Conservation (phyloP, 2,888 invertebrate species). For the Cyclophora albipunctata region DNA sequence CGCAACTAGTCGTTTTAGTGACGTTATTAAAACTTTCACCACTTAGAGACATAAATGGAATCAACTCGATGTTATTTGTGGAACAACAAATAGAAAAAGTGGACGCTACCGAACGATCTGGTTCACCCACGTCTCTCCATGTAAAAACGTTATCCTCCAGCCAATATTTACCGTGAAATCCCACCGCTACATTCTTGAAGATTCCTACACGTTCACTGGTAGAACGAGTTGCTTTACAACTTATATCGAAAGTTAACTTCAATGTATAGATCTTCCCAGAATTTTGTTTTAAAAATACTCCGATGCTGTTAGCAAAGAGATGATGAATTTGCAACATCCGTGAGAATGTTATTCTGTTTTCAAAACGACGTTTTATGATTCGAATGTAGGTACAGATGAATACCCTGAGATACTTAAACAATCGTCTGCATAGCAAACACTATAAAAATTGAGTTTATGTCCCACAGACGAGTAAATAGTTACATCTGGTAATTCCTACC, state of each 20-base stretch:
- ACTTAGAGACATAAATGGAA: slow-evolving; percentile 29
- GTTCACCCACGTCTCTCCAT: slow-evolving; percentile 24
- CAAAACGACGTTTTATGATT: no score
- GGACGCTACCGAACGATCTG: slow-evolving; percentile 14
- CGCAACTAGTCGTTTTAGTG: slow-evolving; percentile 18
- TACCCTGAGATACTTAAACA: no score
- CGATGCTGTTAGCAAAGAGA: no score
- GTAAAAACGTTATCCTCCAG: slow-evolving; percentile 15
- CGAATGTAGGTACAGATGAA: no score
- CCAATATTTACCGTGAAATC: slow-evolving; percentile 17
- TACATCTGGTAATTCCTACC: no score
- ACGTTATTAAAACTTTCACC: slow-evolving; percentile 29
- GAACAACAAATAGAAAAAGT: slow-evolving; percentile 33
- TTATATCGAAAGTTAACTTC: not conserved
- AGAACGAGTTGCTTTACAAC: slow-evolving; percentile 21
- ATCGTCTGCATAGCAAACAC: no score
- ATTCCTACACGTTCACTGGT: slow-evolving; percentile 4
- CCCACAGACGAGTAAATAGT: no score
- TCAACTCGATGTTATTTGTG: slow-evolving; percentile 29
- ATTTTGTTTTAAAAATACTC: no score
- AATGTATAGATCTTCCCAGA: no score
- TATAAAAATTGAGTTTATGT: no score
- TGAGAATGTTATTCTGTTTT: no score
- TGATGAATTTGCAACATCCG: no score
- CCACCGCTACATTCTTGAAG: slow-evolving; percentile 18